Percentiles rank a stretch among this genome's conserved stretches.
Conservation (phyloP, 2,888 invertebrate genomes). For the Orthosia gothica region DNA sequence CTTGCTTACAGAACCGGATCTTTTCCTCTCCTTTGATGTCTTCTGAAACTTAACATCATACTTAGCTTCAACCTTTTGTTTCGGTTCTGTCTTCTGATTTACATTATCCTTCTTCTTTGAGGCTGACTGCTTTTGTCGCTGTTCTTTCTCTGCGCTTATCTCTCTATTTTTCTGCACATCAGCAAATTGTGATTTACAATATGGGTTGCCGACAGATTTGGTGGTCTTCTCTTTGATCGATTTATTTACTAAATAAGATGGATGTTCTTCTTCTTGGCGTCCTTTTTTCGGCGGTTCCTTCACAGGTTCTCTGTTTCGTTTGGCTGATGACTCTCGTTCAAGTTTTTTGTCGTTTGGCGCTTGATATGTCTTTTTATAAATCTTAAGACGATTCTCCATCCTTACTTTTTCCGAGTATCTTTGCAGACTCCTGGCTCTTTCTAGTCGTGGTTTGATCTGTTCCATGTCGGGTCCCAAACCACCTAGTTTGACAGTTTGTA, state of each 20-base stretch:
- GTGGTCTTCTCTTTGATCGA: slow-evolving; percentile 70
- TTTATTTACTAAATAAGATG: slow-evolving; percentile 85
- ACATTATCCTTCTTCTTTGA: slow-evolving; percentile 36
- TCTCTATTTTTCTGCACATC: slow-evolving; percentile 68
- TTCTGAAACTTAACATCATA: slow-evolving; percentile 38
- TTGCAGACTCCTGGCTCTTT: slow-evolving; percentile 88
- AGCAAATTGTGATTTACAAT: slow-evolving; percentile 78
- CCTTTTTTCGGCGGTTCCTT: slow-evolving; percentile 61
- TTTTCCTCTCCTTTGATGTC: slow-evolving; percentile 64
- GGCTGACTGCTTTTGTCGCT: slow-evolving; percentile 54
- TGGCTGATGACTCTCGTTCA: slow-evolving; percentile 69
- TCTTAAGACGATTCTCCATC: slow-evolving; percentile 87
- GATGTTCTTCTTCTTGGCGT: slow-evolving; percentile 63
- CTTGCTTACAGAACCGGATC: slow-evolving; percentile 74
- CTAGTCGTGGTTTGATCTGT: slow-evolving; percentile 85
- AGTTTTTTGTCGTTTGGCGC: slow-evolving; percentile 75
- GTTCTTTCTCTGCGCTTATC: slow-evolving; percentile 48
- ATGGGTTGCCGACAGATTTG: slow-evolving; percentile 69
- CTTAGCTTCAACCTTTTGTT: slow-evolving; percentile 53
- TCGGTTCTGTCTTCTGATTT: slow-evolving; percentile 40
- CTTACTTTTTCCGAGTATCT: slow-evolving; percentile 89
- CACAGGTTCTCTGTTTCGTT: slow-evolving; percentile 58
- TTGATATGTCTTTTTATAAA: slow-evolving; percentile 84
- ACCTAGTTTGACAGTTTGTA: slow-evolving; percentile 82
- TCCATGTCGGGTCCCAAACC: slow-evolving; percentile 88